phyloP scores from a whole-genome alignment of 2,113 vertebrate genomes.

The Salvelinus sp. region DNA sequence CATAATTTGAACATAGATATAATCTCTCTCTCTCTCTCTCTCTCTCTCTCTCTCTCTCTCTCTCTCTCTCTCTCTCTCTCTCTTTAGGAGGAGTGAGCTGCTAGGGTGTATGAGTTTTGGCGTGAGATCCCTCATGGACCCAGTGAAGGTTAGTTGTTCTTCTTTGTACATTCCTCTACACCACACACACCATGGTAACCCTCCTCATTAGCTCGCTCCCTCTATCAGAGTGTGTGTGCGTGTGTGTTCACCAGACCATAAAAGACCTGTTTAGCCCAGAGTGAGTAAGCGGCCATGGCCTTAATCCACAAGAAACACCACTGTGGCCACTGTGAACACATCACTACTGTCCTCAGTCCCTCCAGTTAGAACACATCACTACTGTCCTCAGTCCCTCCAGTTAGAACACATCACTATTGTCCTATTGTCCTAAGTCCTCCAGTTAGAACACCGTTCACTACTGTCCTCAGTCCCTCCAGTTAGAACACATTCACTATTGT shows the following conservation, averaged over 20 bases:
- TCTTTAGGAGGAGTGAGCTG: constrained; percentile 72
- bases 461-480: no score
- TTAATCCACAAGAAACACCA: constrained; percentile 60
- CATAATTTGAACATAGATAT: no score
- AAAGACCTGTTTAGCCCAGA: constrained; percentile 49
- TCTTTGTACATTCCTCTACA: no score
- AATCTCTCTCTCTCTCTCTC: background rate
- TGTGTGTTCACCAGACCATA: constrained; percentile 43
- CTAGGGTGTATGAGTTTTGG: constrained; percentile 92
- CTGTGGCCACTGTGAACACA: constrained; percentile 32
- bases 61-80: constrained; percentile 9
- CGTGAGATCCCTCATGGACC: constrained; percentile 81
- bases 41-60: background rate
- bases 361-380: no score
- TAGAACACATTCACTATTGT: no score
- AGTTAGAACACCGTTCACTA: no score
- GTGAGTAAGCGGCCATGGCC: constrained; percentile 50
- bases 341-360: no score
- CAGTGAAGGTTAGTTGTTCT: constrained; percentile 75
- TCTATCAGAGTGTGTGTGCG: constrained; percentile 1
- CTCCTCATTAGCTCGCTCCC: no score
- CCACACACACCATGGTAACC: no score
- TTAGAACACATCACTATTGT: no score
- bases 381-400: no score
- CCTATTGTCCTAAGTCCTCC: no score